These are phyloP conservation scores for Erebia epiphron DNA, from an alignment of 2,888 invertebrate species.

Conservation along the genomic window DNA sequence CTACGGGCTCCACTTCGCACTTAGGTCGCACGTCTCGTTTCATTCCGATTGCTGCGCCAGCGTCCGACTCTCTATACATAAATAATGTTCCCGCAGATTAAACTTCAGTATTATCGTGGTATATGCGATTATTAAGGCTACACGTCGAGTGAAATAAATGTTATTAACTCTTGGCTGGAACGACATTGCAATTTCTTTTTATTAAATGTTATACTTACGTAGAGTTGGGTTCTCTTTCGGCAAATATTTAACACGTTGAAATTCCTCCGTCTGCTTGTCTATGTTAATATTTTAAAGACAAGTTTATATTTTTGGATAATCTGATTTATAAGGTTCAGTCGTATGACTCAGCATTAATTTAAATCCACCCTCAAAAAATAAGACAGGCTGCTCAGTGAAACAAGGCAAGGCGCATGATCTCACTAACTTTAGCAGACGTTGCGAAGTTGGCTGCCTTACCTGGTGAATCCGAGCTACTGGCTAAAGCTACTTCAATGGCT, in stretches of 20 bases:
- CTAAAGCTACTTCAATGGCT: too few relatives aligned
- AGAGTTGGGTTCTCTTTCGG: not conserved
- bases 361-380: too few relatives aligned
- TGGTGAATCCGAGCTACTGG: too few relatives aligned
- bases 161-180: constrained; percentile 17
- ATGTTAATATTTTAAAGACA: too few relatives aligned
- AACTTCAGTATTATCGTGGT: constrained; percentile 42
- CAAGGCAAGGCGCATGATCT: too few relatives aligned
- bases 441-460: too few relatives aligned
- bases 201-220: constrained; percentile 7
- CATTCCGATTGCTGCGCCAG: constrained; percentile 55
- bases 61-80: constrained; percentile 57
- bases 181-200: constrained; percentile 18
- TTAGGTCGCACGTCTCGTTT: constrained; percentile 59
- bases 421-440: too few relatives aligned
- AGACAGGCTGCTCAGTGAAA: too few relatives aligned
- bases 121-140: constrained; percentile 27
- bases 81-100: constrained; percentile 53
- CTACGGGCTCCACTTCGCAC: constrained; percentile 55
- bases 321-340: too few relatives aligned
- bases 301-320: too few relatives aligned
- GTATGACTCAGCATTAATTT: too few relatives aligned
- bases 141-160: constrained; percentile 22
- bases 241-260: not conserved
- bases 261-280: too few relatives aligned